Evolutionary conservation across 2,888 invertebrate species (phyloP), one percentile per base, ranked within the genome.

Genomic region (Cryptocephalus primarius): DNA sequence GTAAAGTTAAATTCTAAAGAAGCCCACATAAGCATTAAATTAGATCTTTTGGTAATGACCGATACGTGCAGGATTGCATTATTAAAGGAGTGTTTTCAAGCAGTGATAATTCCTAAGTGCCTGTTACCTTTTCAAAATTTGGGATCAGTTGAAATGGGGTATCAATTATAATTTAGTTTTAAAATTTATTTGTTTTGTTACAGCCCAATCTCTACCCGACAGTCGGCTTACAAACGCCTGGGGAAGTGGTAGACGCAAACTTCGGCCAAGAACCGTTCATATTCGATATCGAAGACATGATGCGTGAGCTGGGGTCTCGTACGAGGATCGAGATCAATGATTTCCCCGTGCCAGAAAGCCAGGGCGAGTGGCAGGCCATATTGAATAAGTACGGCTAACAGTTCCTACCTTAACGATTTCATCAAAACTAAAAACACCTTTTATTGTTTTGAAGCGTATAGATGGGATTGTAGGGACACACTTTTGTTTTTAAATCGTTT

Each of bases 221-320:
- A 11, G 96, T 99, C 53, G 99, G 99, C 1, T 79, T 99, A 48
- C 99, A 99, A 75, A 97, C 96, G 36, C 94, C 96, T 8, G 96
- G 96, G 42, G 97, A 97, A 76, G 88, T 95, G 54, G 91, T 96
- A 45, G 95, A 96, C 72, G 95, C 95, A 2, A 99, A 99, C 77
- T 99, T 99, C 72, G 99, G 99, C 0, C 94, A 95, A 71, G 83
- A 85, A 62, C 95, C 95, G 12, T 99, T 99, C 74, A 83, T 92
- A 65, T 99, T 93, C 75, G 94, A 99, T 74, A 93, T 99, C 60
- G 89, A 92, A 70, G 93, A 94, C 67, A 94, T 96, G 86, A 85
- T 96, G 78, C 82, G 86, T 63, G 94, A 94, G 73, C 78, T 94
- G 71, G 80, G 87, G 63, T 81, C 84, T 56, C 82, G 88, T 66